phyloP scores from a whole-genome alignment of 2,888 invertebrate species.

The Rotaria magnacalcarata region DNA sequence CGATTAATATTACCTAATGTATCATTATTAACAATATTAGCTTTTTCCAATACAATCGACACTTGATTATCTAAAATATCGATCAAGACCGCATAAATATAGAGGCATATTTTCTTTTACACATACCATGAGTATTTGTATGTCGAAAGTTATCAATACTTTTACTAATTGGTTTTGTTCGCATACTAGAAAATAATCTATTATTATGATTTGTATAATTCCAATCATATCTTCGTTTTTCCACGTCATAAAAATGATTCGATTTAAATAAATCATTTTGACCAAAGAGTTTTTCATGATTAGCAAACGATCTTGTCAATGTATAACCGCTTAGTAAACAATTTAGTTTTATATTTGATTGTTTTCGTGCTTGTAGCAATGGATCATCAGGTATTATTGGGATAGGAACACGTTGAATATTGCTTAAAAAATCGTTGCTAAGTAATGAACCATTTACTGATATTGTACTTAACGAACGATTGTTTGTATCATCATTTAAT shows the following conservation, averaged over 20 bases:
- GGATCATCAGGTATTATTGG: neutral
- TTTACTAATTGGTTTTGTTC: slow-evolving; percentile 18
- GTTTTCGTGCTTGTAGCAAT: neutral
- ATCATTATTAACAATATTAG: neutral
- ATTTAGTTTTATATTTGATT: slow-evolving; percentile 19
- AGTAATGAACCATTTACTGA: neutral
- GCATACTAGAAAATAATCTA: neutral
- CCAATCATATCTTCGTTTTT: slow-evolving; percentile 5
- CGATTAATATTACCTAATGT: neutral
- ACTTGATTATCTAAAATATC: neutral
- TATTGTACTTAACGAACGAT: neutral
- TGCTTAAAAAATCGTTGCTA: neutral
- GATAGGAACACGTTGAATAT: neutral
- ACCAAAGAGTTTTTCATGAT: neutral
- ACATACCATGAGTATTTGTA: neutral
- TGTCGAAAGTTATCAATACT: slow-evolving; percentile 12
- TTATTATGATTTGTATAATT: neutral
- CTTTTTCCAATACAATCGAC: neutral
- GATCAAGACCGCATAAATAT: neutral
- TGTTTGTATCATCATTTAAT: neutral
- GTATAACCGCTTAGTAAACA: slow-evolving; percentile 11
- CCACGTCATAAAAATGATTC: slow-evolving; percentile 27
- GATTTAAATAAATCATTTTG: slow-evolving; percentile 20
- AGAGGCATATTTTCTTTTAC: neutral
- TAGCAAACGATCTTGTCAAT: neutral